phyloP scores from a whole-genome alignment of 2,113 vertebrate species.

The Rhinoderma darwinii region DNA sequence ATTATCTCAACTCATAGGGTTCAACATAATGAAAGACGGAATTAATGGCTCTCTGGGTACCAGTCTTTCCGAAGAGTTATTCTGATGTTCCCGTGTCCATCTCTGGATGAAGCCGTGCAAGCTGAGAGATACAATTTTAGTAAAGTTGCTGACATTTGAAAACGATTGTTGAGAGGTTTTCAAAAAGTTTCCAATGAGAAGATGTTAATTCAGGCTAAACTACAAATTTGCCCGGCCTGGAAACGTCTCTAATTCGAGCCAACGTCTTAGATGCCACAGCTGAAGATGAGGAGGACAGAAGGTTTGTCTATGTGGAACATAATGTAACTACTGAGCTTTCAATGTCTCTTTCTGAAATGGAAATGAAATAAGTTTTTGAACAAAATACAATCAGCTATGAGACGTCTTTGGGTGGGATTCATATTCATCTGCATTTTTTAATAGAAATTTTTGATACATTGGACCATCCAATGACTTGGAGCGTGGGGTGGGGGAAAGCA shows the following conservation, averaged over 20 bases:
- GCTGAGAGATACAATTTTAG: slow-evolving; percentile 47
- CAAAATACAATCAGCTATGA: slow-evolving; percentile 17
- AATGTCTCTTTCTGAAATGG: background rate
- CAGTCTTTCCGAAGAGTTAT: slow-evolving; percentile 25
- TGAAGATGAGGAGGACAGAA: background rate
- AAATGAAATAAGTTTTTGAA: slow-evolving; percentile 11
- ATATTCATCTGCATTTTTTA: background rate
- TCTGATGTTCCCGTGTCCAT: slow-evolving; percentile 22
- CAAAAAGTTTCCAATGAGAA: slow-evolving; percentile 14
- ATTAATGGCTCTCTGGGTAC: slow-evolving; percentile 32
- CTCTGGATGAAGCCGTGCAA: background rate
- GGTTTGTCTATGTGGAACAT: background rate
- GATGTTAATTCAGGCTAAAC: slow-evolving; percentile 8
- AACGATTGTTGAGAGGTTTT: slow-evolving; percentile 3
- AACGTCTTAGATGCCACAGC: background rate
- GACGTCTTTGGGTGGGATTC: background rate
- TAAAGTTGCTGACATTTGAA: slow-evolving; percentile 55
- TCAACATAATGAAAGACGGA: slow-evolving; percentile 43
- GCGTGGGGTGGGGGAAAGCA: background rate
- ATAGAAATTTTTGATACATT: background rate
- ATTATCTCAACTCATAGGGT: slow-evolving; percentile 47
- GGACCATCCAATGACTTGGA: background rate
- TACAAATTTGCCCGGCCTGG: background rate
- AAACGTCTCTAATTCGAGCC: slow-evolving; percentile 16
- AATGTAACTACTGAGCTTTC: background rate